Evolutionary conservation across 2,888 invertebrate species (phyloP).

Genomic region (Drosophila paracracens): DNA sequence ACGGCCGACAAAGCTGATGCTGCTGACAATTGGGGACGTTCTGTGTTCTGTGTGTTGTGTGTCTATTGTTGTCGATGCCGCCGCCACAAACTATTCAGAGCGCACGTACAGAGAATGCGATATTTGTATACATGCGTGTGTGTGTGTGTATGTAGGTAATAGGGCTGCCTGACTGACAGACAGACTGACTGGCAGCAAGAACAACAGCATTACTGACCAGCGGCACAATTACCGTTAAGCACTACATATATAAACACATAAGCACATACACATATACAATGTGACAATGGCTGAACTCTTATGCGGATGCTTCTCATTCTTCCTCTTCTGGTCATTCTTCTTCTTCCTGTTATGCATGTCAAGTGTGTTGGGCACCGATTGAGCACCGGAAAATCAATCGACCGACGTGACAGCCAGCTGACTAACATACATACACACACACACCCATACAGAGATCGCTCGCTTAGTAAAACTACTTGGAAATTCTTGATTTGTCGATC

Average conservation of each 20-base stretch:
- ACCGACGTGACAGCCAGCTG: slow-evolving; percentile 57
- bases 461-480: background rate
- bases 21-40: slow-evolving; percentile 59
- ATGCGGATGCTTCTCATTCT: slow-evolving; percentile 20
- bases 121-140: slow-evolving; percentile 2
- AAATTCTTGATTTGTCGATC: background rate
- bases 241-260: slow-evolving; percentile 40
- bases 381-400: slow-evolving; percentile 76
- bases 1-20: slow-evolving; percentile 40
- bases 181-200: slow-evolving; percentile 38
- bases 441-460: slow-evolving; percentile 1
- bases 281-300: slow-evolving; percentile 56
- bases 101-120: slow-evolving; percentile 40
- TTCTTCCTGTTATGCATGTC: slow-evolving; percentile 66
- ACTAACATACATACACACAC: slow-evolving; percentile 32
- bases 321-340: slow-evolving; percentile 39
- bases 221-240: slow-evolving; percentile 72
- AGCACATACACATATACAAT: slow-evolving; percentile 18
- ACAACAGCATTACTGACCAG: slow-evolving; percentile 62
- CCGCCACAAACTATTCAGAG: slow-evolving; percentile 60
- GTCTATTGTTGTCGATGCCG: slow-evolving; percentile 59
- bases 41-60: slow-evolving; percentile 11
- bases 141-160: slow-evolving; percentile 67
- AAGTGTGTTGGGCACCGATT: slow-evolving; percentile 56
- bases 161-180: slow-evolving; percentile 55